phyloP scores from a whole-genome alignment of 37 sponge, comb jelly and placozoan species.

The Amphimedon queenslandica region DNA sequence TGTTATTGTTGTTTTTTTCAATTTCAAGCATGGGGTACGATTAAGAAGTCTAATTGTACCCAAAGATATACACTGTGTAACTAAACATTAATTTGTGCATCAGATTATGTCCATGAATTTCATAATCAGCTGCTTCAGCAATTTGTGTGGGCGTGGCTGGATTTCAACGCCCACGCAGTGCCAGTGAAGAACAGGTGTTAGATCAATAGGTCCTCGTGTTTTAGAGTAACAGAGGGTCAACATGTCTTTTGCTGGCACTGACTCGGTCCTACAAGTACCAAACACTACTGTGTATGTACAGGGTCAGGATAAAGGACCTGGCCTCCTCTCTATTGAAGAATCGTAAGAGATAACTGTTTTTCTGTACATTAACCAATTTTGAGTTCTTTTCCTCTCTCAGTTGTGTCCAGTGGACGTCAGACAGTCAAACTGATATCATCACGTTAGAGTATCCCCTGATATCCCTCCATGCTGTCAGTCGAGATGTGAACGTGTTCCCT shows the following conservation, averaged over 20 bases:
- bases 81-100: too few relatives aligned
- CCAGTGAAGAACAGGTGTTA: too few relatives aligned
- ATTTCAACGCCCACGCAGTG: too few relatives aligned
- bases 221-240: too few relatives aligned
- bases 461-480: slow-evolving; percentile 60
- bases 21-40: too few relatives aligned
- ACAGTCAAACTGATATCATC: not conserved
- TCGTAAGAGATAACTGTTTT: slow-evolving; percentile 7
- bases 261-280: slow-evolving; percentile 15
- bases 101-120: too few relatives aligned
- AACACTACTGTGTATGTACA: slow-evolving; percentile 8
- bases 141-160: too few relatives aligned
- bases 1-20: too few relatives aligned
- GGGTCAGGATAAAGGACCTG: slow-evolving; percentile 24
- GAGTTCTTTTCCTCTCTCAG: slow-evolving; percentile 2
- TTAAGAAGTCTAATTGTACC: too few relatives aligned
- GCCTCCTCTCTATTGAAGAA: slow-evolving; percentile 29
- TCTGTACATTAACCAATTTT: not conserved
- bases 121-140: too few relatives aligned
- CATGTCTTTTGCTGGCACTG: slow-evolving; percentile 39
- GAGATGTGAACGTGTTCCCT: slow-evolving; percentile 48
- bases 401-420: slow-evolving; percentile 29
- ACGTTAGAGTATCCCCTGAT: slow-evolving; percentile 50
- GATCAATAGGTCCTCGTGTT: too few relatives aligned
- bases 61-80: too few relatives aligned